phyloP scores from a whole-genome alignment of 1,140 invertebrate genomes.

The Coboldia fuscipes region DNA sequence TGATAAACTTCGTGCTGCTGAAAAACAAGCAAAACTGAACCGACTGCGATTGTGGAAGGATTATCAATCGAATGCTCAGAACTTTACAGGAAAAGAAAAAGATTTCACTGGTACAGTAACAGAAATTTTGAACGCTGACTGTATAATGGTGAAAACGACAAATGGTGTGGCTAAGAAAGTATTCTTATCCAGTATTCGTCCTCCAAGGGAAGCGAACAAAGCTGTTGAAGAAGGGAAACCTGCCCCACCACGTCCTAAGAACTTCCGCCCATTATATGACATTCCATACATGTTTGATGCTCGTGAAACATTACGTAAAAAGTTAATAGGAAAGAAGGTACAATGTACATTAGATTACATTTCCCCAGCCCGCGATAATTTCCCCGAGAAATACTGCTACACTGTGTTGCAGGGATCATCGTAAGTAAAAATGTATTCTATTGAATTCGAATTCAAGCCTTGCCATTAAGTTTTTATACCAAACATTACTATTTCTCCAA shows the following conservation, averaged over 20 bases:
- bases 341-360: slow-evolving; percentile 89
- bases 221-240: slow-evolving; percentile 39
- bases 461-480: not conserved
- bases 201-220: slow-evolving; percentile 48
- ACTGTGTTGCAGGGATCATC: slow-evolving; percentile 67
- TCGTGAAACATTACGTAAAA: slow-evolving; percentile 88
- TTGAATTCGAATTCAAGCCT: not conserved
- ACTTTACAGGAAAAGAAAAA: slow-evolving; percentile 55
- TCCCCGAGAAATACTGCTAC: slow-evolving; percentile 88
- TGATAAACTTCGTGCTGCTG: slow-evolving; percentile 62
- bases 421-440: slow-evolving; percentile 28
- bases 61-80: slow-evolving; percentile 38
- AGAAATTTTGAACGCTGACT: slow-evolving; percentile 89
- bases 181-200: slow-evolving; percentile 86
- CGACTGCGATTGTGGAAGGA: slow-evolving; percentile 77
- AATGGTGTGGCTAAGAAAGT: slow-evolving; percentile 75
- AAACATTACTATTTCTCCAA: not conserved
- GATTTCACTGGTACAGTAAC: slow-evolving; percentile 70
- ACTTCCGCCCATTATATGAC: slow-evolving; percentile 78
- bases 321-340: slow-evolving; percentile 89
- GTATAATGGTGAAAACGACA: slow-evolving; percentile 59
- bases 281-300: slow-evolving; percentile 97
- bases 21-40: slow-evolving; percentile 74
- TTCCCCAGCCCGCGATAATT: slow-evolving; percentile 79
- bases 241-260: slow-evolving; percentile 32